Evolutionary conservation across 2,888 invertebrate genomes (phyloP), one percentile per base, ranked within the genome.

Genomic region (Colletes collaris): DNA sequence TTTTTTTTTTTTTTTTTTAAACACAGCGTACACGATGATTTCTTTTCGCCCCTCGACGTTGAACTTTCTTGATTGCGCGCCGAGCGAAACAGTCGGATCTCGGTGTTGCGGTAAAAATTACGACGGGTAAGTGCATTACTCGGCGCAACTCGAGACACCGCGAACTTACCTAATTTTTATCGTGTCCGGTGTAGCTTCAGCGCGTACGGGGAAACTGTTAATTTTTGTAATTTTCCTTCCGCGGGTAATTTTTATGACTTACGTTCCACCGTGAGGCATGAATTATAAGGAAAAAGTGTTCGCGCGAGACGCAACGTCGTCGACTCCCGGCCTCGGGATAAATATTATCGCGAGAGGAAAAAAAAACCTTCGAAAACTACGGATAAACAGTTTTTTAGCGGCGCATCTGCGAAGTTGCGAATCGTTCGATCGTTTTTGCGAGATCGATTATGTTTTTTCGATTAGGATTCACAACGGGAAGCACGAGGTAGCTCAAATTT

Each of bases 91-190:
- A 46, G 13, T 13, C 37, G n/a, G 40, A 19, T 19, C 44, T 40
- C 40, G 37, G 59, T 10, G 66, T 35, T 66, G 58, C 55, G 50
- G 6, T 4, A 64, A 40, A 56, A 74, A 63, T 62, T 49, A 68
- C 55, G 69, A 62, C 40, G 2, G 27, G 19, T 3, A 53, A 56
- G 55, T 13, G 58, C 19, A 59, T 69, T 64, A 49, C 58, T 13
- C 37, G 16, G 13, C 50, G 63, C 49, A 35, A 69, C 44, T 52
- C 37, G 58, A 53, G 70, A 60, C 35, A 62, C 73, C 49, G 62
- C 55, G 55, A 76, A 64, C 70, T 70, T 58, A 8, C 49, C 68
- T 55, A 67, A 77, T 70, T 76, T 76, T 76, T 64, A 75, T 65
- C 52, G 70, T 8, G 40, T 49, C 59, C 64, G 52, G 37, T n/a